Percentiles rank a stretch among this genome's conserved stretches.
Evolutionary conservation across 2,888 invertebrate species (phyloP).

Genomic region (Drosophila ustulata): DNA sequence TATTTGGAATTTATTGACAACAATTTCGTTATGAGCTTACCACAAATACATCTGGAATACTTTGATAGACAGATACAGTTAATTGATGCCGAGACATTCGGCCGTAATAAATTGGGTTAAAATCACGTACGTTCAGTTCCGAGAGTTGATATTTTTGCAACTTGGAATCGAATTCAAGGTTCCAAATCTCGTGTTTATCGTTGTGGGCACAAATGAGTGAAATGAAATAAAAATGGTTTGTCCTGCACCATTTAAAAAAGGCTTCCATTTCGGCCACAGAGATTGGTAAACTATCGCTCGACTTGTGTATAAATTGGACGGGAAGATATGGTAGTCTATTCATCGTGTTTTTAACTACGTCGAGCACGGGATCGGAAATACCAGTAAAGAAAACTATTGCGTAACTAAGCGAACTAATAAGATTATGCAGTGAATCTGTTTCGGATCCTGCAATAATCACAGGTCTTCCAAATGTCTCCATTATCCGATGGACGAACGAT

Average conservation of each 20-base stretch:
- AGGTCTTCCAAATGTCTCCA: slow-evolving; percentile 22
- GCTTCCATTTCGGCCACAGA: neutral
- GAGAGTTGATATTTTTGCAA: neutral
- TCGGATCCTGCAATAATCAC: slow-evolving; percentile 13
- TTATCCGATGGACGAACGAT: slow-evolving; percentile 6
- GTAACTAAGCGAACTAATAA: neutral
- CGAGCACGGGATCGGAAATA: neutral
- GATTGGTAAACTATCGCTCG: neutral
- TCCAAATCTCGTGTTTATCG: slow-evolving; percentile 13
- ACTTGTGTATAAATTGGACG: slow-evolving; percentile 7
- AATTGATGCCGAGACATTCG: neutral
- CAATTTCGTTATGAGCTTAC: neutral
- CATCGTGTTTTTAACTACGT: neutral
- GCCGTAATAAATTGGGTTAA: fast-evolving
- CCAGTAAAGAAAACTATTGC: slow-evolving; percentile 1
- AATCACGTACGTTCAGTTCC: neutral
- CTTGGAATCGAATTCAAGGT: neutral
- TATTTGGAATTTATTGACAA: neutral
- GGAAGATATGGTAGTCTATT: neutral
- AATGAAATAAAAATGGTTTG: neutral
- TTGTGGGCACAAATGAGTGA: neutral
- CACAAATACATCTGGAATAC: slow-evolving; percentile 3
- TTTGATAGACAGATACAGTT: neutral
- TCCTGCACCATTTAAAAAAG: slow-evolving; percentile 23
- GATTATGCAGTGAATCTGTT: neutral